Evolutionary conservation across 2,888 invertebrate genomes (phyloP).

Genomic region (Druceiella hillmani): DNA sequence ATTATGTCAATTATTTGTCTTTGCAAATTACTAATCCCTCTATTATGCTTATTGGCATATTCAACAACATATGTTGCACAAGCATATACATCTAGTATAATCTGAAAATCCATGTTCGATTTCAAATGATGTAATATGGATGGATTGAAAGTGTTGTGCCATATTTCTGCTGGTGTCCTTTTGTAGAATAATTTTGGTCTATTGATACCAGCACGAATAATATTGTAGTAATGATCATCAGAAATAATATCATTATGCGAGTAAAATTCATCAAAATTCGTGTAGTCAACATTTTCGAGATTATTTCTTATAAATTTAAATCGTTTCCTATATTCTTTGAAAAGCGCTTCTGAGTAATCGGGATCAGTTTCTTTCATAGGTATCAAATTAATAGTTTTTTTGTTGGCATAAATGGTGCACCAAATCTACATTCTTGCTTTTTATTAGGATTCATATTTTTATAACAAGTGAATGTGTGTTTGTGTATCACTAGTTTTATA

Average conservation of each 20-base stretch:
- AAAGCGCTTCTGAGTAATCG: conserved; percentile 11
- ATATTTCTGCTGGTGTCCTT: conserved; percentile 30
- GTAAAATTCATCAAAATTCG: conserved; percentile 27
- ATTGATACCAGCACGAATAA: conserved; percentile 28
- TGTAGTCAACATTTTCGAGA: conserved; percentile 27
- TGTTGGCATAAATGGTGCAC: conserved; percentile 29
- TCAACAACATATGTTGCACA: conserved; percentile 36
- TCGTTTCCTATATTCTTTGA: conserved; percentile 23
- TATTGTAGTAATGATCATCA: conserved; percentile 26
- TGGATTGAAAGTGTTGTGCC: conserved; percentile 34
- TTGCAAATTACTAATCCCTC: conserved; percentile 21
- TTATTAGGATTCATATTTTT: conserved; percentile 25
- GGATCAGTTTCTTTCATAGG: conserved; percentile 28
- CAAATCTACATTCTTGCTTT: conserved; percentile 28
- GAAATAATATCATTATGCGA: conserved; percentile 25
- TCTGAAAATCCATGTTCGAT: conserved; percentile 33
- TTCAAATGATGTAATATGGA: conserved; percentile 28
- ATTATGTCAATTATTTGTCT: conserved; percentile 8
- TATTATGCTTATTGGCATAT: conserved; percentile 33
- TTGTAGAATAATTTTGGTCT: conserved; percentile 31
- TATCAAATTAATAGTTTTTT: conserved; percentile 23
- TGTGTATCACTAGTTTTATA: conserved; percentile 27
- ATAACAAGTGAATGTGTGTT: conserved; percentile 29
- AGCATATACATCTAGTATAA: conserved; percentile 33
- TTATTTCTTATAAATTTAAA: conserved; percentile 24